Evolutionary conservation across 2,888 invertebrate species (phyloP), one percentile per base, ranked within the genome.

Genomic region (Caenorhabditis macrosperma): DNA sequence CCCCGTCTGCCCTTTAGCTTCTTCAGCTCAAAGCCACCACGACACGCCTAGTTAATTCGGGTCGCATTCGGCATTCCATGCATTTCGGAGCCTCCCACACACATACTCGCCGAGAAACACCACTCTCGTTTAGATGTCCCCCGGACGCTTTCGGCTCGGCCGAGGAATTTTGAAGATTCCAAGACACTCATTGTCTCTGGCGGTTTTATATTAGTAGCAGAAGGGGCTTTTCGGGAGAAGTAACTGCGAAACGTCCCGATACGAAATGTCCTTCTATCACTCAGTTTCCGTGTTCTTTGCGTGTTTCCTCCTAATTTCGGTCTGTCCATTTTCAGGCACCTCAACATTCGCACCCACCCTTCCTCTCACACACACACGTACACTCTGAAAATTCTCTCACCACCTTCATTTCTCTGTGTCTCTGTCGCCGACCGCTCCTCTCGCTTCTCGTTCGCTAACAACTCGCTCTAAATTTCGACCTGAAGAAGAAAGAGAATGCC

Each of bases 61-160:
- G 59, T 60, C 60, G 61, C 71, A 71, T 71, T 71, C 33, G 28
- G 20, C 71, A 71, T 71, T 71, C 71, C 63, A 71, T 71, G 71
- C 61, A 71, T 71, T 61, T 63, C 46, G 63, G 35, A 63, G 63
- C 33, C 33, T 28, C 46, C 46, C 44, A 26, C 35, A 41, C 35
- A n/a, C n/a, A n/a, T n/a, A n/a, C n/a, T n/a, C n/a, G n/a, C n/a
- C n/a, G n/a, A n/a, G n/a, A n/a, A n/a, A n/a, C n/a, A n/a, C n/a
- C n/a, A n/a, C n/a, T n/a, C n/a, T 33, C 12, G 26, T 33, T 38
- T 22, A 38, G 15, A 55, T n/a, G n/a, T n/a, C n/a, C n/a, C n/a
- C 38, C 15, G 15, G 9, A 15, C 38, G 38, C 33, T 33, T 33
- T 10, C 33, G 33, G 33, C 33, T 5, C 10, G 10, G 10, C 5